Evolutionary conservation across 1,140 invertebrate genomes (phyloP), one percentile per base, ranked within the genome.

Genomic region (Pachyrhynchus sulphureomaculatus): DNA sequence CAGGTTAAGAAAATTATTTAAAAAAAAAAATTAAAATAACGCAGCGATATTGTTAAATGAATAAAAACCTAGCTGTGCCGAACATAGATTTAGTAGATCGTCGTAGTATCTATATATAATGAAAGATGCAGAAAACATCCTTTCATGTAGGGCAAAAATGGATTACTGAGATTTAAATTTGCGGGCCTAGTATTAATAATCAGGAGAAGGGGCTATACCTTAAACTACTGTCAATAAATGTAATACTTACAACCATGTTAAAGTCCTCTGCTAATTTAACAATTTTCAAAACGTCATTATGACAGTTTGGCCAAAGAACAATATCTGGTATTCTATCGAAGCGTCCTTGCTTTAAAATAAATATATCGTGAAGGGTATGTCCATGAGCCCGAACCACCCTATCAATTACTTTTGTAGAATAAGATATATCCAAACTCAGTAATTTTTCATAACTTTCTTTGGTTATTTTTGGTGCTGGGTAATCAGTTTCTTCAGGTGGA

Each of bases 361-460:
- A 89, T 56, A 99, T 91, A 73, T 99, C 96, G 65, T 92, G 85
- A 8, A 99, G 76, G 0, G 96, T 97, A 74, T 99, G 93, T 4
- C 96, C 96, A 78, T 99, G 96, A n/a, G 92, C 88, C 44, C 95
- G 81, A 54, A 96, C 86, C 15, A 99, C 74, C 49, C 96, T 81
- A 72, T 98, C 95, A 44, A 92, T 51, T 10, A 62, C 59, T 20
- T 91, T 86, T 39, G 83, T 77, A 0, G 95, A 96, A 72, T 86
- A 84, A 0, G 85, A 80, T 33, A 98, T 84, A 3, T 84, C 77
- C 12, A 84, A 74, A 9, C 76, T 67, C 48, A 81, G 76, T 8
- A 95, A 68, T 20, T 82, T 82, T 10, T 86, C 73, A 17, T 93
- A 86, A 23, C 81, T 76, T 61, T 81, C 70, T 6, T 81, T 80